phyloP scores from a whole-genome alignment of 2,797 vertebrate genomes.

The Peromyscus melanophrys region DNA sequence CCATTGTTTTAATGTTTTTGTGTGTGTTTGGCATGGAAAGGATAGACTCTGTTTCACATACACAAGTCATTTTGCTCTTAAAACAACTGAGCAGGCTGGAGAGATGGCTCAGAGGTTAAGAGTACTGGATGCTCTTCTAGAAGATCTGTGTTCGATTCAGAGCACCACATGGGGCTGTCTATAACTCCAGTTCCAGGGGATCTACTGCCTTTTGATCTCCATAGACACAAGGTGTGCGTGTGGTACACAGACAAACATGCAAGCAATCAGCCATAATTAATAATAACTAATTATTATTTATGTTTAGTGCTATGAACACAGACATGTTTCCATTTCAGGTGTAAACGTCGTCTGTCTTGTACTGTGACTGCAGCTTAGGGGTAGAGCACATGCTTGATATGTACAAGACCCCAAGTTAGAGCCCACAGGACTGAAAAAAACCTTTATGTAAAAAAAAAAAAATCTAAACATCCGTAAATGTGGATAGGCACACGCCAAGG shows the following conservation, averaged over 20 bases:
- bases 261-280: no score
- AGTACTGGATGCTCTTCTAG: neutral
- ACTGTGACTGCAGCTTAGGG: neutral
- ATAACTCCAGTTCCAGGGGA: neutral
- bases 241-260: neutral
- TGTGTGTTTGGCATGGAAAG: neutral
- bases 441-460: neutral
- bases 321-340: conserved; percentile 19
- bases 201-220: neutral
- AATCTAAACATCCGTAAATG: neutral
- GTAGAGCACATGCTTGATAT: neutral
- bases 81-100: neutral
- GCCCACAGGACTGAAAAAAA: neutral
- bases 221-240: no score
- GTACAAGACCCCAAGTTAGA: neutral
- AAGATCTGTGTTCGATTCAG: neutral
- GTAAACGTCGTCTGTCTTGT: conserved; percentile 58
- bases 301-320: neutral
- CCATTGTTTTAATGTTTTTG: neutral
- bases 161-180: no score
- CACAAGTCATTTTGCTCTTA: neutral
- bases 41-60: neutral
- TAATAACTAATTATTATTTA: neutral
- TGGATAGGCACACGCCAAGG: neutral
- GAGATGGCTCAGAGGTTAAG: neutral